Evolutionary conservation across 2,113 vertebrate species (phyloP).

Genomic region (Sturnus vulgaris): DNA sequence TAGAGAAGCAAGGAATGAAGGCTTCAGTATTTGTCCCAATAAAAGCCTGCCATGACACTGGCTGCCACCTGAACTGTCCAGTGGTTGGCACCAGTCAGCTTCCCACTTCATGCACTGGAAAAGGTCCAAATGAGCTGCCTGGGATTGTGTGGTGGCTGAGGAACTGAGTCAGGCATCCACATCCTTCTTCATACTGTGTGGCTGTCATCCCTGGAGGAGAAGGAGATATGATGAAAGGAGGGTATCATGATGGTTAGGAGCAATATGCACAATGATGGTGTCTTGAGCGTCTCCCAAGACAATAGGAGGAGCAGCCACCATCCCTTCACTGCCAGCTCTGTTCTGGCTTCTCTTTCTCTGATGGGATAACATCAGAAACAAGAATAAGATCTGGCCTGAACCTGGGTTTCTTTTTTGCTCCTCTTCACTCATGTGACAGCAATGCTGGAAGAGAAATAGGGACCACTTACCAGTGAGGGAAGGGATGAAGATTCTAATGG

Average conservation of each 20-base stretch:
- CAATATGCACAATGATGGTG: background rate
- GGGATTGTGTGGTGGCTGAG: background rate
- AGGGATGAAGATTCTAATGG: background rate
- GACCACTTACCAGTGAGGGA: background rate
- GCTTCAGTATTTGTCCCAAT: background rate
- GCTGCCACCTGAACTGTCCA: rapidly evolving
- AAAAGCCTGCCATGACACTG: background rate
- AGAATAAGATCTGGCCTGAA: background rate
- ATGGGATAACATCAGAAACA: background rate
- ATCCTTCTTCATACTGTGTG: background rate
- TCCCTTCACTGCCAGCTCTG: background rate
- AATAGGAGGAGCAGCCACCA: background rate
- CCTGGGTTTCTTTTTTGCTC: background rate
- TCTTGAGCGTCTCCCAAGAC: background rate
- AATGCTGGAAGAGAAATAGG: background rate
- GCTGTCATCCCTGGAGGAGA: background rate
- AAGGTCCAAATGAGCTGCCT: background rate
- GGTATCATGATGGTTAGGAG: background rate
- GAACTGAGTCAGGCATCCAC: background rate
- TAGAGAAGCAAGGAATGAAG: background rate
- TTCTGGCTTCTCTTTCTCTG: background rate
- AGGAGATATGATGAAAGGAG: background rate
- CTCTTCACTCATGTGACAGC: background rate
- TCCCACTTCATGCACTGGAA: background rate
- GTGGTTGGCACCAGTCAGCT: background rate